Evolutionary conservation across 2,113 vertebrate species (phyloP).

Genomic region (Lepisosteus oculatus): DNA sequence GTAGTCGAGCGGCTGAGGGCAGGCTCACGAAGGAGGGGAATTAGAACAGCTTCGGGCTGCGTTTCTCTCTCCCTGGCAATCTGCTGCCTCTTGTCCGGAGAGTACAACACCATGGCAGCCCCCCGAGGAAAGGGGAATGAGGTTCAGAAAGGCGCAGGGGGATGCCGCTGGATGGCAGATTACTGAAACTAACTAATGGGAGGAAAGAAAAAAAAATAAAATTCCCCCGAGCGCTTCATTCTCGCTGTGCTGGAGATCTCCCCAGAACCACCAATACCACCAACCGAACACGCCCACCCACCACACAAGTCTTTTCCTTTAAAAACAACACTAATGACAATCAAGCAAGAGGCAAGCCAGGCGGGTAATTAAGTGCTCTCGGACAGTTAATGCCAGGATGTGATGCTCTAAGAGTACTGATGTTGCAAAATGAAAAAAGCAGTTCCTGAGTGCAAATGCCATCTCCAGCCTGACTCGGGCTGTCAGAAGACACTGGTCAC

Average conservation of each 20-base stretch:
- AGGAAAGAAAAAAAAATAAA: too few species aligned
- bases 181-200: too few species aligned
- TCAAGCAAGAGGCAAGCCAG: constrained; percentile 35
- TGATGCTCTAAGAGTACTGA: constrained; percentile 1
- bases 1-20: background rate
- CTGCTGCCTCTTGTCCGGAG: too few species aligned
- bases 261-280: background rate
- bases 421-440: constrained; percentile 23
- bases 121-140: too few species aligned
- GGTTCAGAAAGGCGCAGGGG: constrained; percentile 2
- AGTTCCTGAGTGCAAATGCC: constrained; percentile 27
- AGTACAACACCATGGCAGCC: too few species aligned
- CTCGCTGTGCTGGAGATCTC: too few species aligned
- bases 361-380: constrained; percentile 49
- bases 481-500: too few species aligned
- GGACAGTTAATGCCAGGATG: constrained; percentile 44
- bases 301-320: constrained; percentile 2
- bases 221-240: too few species aligned
- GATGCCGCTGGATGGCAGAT: background rate
- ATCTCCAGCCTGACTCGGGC: constrained; percentile 13
- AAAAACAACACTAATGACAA: constrained; percentile 44
- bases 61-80: background rate
- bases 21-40: background rate
- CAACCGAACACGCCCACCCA: constrained; percentile 1
- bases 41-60: background rate